Evolutionary conservation across 2,797 vertebrate species (phyloP).

Genomic region (Sternotherus odoratus): DNA sequence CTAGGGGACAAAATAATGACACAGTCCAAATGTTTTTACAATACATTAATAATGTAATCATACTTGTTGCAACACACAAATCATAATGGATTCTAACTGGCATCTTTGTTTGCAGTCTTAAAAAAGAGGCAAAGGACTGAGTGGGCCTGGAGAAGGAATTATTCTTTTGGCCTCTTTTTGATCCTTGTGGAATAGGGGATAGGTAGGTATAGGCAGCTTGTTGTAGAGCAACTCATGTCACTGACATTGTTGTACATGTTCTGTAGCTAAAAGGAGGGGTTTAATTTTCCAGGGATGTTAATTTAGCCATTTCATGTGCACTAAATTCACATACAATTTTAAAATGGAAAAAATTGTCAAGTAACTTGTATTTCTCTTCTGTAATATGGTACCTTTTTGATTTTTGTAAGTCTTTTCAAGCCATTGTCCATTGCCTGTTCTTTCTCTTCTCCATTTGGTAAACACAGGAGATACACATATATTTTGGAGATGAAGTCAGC

Average conservation of each 20-base stretch:
- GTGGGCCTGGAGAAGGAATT: conserved; percentile 27
- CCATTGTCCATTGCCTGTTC: not conserved
- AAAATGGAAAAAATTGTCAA: not conserved
- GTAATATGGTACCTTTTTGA: not conserved
- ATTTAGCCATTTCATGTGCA: not conserved
- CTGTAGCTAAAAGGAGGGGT: not conserved
- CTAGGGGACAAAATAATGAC: conserved; percentile 24
- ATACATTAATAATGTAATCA: conserved; percentile 43
- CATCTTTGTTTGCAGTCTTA: conserved; percentile 58
- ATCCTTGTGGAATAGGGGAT: not conserved
- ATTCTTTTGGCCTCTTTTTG: conserved; percentile 28
- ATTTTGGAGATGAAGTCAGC: not conserved
- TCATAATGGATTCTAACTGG: conserved; percentile 54
- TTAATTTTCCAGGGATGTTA: conserved; percentile 21
- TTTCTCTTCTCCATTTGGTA: not conserved
- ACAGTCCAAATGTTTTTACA: not conserved
- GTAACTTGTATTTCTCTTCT: not conserved
- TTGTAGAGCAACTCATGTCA: conserved; percentile 29
- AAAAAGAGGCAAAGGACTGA: conserved; percentile 63
- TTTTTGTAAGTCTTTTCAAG: not conserved
- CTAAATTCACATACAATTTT: not conserved
- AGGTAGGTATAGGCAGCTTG: conserved; percentile 17
- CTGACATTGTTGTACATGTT: conserved; percentile 1
- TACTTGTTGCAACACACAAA: conserved; percentile 55
- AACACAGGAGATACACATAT: not conserved